Evolutionary conservation across 2,888 invertebrate genomes (phyloP).

Genomic region (Epinotia nisella): DNA sequence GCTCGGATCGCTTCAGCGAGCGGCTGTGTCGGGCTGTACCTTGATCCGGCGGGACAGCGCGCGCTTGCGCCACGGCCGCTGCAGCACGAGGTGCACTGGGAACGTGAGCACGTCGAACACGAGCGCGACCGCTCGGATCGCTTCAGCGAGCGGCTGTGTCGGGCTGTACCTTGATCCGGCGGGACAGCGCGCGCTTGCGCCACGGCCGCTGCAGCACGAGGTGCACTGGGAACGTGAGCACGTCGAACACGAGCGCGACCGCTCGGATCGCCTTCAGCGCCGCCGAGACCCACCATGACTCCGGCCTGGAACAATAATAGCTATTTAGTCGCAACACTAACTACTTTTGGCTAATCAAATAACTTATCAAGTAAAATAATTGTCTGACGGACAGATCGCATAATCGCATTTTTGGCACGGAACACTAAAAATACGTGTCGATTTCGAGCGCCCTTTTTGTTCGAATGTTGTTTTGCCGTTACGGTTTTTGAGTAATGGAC

Average conservation of each 20-base stretch:
- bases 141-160: background rate
- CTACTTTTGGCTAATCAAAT: too few species aligned
- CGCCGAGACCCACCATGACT: constrained; percentile 88
- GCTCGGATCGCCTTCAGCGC: constrained; percentile 91
- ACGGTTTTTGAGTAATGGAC: too few species aligned
- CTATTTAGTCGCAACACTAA: background rate
- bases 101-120: too few species aligned
- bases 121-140: background rate
- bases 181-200: constrained; percentile 90
- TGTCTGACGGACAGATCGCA: too few species aligned
- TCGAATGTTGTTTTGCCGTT: too few species aligned
- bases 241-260: constrained; percentile 93
- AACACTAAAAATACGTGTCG: too few species aligned
- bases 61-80: constrained; percentile 91
- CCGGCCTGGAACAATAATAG: constrained; percentile 78
- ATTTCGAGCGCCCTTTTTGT: too few species aligned
- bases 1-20: background rate
- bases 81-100: too few species aligned
- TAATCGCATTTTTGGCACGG: too few species aligned
- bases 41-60: constrained; percentile 90
- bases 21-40: constrained; percentile 74
- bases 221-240: constrained; percentile 96
- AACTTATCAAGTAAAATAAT: too few species aligned
- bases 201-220: constrained; percentile 94
- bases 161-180: constrained; percentile 89